Evolutionary conservation across 2,113 vertebrate species (phyloP).

Genomic region (Misgurnus anguillicaudatus): DNA sequence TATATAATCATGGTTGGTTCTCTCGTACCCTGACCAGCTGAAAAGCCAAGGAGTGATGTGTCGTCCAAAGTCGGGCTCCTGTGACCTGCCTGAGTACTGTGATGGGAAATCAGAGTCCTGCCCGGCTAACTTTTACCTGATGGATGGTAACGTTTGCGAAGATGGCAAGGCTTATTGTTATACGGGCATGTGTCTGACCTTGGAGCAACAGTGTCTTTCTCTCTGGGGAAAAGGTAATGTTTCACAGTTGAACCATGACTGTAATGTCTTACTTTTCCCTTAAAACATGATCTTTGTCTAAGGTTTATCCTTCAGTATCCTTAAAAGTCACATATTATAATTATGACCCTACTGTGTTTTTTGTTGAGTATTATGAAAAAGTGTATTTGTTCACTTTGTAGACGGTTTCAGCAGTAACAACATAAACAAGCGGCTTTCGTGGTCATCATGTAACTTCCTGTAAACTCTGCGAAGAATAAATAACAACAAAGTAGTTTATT

Average conservation of each 20-base stretch:
- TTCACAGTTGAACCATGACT: background rate
- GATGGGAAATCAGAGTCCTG: conserved; percentile 86
- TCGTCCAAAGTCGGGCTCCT: conserved; percentile 78
- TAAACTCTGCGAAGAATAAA: too few relatives aligned
- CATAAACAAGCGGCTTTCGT: too few relatives aligned
- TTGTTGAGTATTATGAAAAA: too few relatives aligned
- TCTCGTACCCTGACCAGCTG: conserved; percentile 70
- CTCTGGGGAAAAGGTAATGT: conserved; percentile 86
- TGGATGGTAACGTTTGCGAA: conserved; percentile 84
- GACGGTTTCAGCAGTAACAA: too few relatives aligned
- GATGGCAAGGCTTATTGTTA: conserved; percentile 88
- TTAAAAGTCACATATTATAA: too few relatives aligned
- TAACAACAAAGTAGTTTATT: too few relatives aligned
- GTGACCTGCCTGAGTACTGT: conserved; percentile 92
- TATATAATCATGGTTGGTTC: background rate
- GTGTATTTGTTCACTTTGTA: too few relatives aligned
- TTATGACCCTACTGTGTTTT: too few relatives aligned
- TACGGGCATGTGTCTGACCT: conserved; percentile 94
- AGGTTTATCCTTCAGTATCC: too few relatives aligned
- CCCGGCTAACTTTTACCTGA: conserved; percentile 89
- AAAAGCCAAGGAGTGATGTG: conserved; percentile 82
- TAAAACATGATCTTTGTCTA: too few relatives aligned
- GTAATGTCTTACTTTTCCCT: too few relatives aligned
- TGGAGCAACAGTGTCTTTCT: conserved; percentile 88
- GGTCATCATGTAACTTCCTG: too few relatives aligned